Evolutionary conservation across 1,140 invertebrate species (phyloP).

Genomic region (Dreissena rostriformis): DNA sequence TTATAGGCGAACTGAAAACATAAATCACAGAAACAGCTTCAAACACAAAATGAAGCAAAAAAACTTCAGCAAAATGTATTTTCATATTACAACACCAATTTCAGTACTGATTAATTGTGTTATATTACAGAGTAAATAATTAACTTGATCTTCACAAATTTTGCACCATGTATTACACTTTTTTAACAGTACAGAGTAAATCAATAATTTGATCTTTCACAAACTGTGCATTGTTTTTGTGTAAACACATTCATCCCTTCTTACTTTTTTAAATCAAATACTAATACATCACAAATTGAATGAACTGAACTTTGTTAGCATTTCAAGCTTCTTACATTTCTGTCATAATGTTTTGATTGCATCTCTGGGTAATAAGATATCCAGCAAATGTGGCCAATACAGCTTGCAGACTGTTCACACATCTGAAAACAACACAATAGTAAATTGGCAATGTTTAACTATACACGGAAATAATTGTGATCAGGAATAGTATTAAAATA

Average conservation of each 20-base stretch:
- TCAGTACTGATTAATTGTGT: neutral
- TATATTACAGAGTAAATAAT: neutral
- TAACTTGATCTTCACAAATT: too few species aligned
- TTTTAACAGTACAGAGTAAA: too few species aligned
- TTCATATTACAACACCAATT: constrained; percentile 8
- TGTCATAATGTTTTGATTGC: constrained; percentile 66
- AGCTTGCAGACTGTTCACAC: constrained; percentile 67
- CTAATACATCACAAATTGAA: too few species aligned
- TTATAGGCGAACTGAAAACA: constrained; percentile 84
- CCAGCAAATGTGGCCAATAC: constrained; percentile 63
- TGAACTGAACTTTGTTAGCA: too few species aligned
- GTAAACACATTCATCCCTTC: neutral
- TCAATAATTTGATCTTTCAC: too few species aligned
- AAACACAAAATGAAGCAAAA: neutral
- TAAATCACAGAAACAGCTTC: constrained; percentile 12
- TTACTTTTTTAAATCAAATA: neutral
- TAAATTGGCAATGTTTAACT: too few species aligned
- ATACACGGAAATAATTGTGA: too few species aligned
- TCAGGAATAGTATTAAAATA: too few species aligned
- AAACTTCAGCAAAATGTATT: neutral
- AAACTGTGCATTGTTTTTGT: neutral
- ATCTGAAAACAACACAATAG: constrained; percentile 59
- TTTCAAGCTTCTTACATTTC: constrained; percentile 60
- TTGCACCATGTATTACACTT: too few species aligned
- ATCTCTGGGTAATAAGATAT: constrained; percentile 55